phyloP scores from a whole-genome alignment of 2,113 vertebrate species.

The Gracilinanus agilis region DNA sequence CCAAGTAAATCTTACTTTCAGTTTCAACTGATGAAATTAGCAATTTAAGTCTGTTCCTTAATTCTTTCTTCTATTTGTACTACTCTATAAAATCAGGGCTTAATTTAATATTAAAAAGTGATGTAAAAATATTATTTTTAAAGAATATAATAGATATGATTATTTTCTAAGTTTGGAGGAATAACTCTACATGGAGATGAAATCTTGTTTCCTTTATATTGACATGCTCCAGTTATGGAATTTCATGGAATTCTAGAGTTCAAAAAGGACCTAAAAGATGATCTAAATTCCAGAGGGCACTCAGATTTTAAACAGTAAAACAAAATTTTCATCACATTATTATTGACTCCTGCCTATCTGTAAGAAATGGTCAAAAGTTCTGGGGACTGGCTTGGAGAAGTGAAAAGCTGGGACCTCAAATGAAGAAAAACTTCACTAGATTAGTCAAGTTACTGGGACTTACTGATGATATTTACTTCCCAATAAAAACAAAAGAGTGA shows the following conservation, averaged over 20 bases:
- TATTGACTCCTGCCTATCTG: neutral
- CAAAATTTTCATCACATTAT: neutral
- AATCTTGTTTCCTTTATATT: neutral
- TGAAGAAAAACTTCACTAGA: neutral
- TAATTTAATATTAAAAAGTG: neutral
- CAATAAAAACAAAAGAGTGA: neutral
- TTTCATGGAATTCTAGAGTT: neutral
- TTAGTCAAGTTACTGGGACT: neutral
- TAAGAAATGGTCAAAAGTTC: neutral
- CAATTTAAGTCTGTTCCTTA: neutral
- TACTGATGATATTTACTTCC: neutral
- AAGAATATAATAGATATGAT: neutral
- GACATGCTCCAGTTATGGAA: neutral
- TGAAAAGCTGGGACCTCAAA: neutral
- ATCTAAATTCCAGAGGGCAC: neutral
- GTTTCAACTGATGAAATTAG: neutral
- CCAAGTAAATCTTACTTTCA: neutral
- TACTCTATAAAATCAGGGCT: neutral
- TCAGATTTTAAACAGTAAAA: neutral
- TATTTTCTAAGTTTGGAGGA: neutral
- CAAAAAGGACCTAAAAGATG: neutral
- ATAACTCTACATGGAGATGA: neutral
- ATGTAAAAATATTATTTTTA: neutral
- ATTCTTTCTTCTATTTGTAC: neutral
- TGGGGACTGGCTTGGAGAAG: neutral